Base-by-base conservation (phyloP, 2,888 invertebrate species). In the Hyppa rectilinea region DNA sequence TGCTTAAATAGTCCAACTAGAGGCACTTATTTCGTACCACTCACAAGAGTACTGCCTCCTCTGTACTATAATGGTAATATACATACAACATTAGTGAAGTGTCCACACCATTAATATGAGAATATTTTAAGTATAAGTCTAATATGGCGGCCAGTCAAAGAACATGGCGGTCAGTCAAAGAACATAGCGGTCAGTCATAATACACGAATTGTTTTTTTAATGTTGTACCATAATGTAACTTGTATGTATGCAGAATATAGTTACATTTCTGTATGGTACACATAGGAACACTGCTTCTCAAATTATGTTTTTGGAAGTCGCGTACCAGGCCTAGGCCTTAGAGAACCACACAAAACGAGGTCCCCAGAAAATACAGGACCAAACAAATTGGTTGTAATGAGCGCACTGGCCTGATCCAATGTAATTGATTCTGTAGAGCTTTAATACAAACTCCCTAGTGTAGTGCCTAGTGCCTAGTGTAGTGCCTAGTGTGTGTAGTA, bases 1-100 rank as follows among this genome's bases (percentile, higher is more conserved):
- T 75, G 75, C 20, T 17, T 75, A 9, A 2, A 34, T 3, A 38
- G 38, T 1, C 72, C 72, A 4, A 36, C 76, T 20, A 45, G 36
- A 43, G 76, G 72, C 23, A 58, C 72, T 12, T 52, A 10, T 26
- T 76, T 67, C 10, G 36, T 26, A n/a, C 72, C 72, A 14, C 31
- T 29, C 0, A 10, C 3, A 14, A 59, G 77, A 53, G 29, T 73
- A 20, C 69, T 73, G 5, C 77, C 77, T n/a, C 45, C 77, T 31
- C 4, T 50, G 4, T 73, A 58, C 14, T 31, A 52, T 20, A 76
- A 76, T 12, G 68, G 76, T 56, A 70, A 66, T 23, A 66, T 23
- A 17, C 9, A 2, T n/a, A 31, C 9, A n/a, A 29, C 31, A 29
- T 31, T 29, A 29, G 26, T 29, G 20, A 9, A n/a, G n/a, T n/a